Evolutionary conservation across 2,888 invertebrate genomes (phyloP).

Genomic region (Mesorhabditis belari): DNA sequence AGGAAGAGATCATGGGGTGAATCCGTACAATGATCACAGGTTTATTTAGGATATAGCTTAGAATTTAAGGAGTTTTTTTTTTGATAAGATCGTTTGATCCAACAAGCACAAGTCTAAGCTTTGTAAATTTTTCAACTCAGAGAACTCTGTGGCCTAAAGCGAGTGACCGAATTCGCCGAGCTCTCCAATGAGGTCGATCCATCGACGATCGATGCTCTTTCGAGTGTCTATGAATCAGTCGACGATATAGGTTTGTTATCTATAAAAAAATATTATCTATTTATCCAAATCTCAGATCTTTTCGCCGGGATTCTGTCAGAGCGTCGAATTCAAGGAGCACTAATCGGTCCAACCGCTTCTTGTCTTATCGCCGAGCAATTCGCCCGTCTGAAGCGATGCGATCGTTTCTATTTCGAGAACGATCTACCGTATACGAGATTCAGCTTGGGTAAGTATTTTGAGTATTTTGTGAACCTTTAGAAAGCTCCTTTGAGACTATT

Average conservation of each 20-base stretch:
- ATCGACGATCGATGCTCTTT: conserved; percentile 30
- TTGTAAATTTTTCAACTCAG: conserved; percentile 13
- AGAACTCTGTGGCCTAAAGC: conserved; percentile 37
- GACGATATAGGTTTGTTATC: conserved; percentile 21
- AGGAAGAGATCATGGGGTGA: conserved; percentile 59
- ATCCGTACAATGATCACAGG: conserved; percentile 35
- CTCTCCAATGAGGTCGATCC: conserved; percentile 39
- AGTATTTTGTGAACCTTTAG: not conserved
- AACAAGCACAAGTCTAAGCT: too few relatives aligned
- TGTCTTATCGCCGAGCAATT: conserved; percentile 83
- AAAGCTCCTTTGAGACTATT: not conserved
- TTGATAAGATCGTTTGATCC: too few relatives aligned
- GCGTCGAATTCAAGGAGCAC: conserved; percentile 53
- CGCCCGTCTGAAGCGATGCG: conserved; percentile 66
- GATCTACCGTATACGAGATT: conserved; percentile 30
- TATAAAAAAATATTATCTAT: too few relatives aligned
- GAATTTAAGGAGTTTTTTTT: not conserved
- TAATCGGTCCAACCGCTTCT: conserved; percentile 85
- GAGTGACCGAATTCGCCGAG: conserved; percentile 31
- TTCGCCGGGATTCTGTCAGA: conserved; percentile 28
- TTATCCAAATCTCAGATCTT: conserved; percentile 17
- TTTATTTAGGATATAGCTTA: not conserved
- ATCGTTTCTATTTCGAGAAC: conserved; percentile 68
- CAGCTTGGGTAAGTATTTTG: conserved; percentile 16
- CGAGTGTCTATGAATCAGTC: conserved; percentile 37